Conservation (phyloP, 2,113 vertebrate species). For the Syngnathus scovelli region DNA sequence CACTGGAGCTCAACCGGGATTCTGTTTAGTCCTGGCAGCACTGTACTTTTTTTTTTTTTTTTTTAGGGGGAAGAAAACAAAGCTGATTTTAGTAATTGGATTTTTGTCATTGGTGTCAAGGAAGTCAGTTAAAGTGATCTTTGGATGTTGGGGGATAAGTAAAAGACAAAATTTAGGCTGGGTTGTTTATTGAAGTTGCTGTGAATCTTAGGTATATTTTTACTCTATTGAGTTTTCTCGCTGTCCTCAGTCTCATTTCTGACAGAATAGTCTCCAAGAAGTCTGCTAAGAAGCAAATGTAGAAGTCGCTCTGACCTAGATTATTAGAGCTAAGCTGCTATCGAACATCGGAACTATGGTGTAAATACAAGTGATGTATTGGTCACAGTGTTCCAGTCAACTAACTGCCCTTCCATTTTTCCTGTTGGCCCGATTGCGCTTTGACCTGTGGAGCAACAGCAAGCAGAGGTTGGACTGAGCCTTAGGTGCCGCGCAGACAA, state of each 20-base stretch:
- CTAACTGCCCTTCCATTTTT: conserved; percentile 36
- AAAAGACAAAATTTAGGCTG: no score
- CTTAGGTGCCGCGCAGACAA: conserved; percentile 52
- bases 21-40: conserved; percentile 18
- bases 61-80: conserved; percentile 18
- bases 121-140: neutral
- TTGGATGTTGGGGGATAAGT: no score
- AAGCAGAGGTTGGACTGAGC: conserved; percentile 42
- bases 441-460: conserved; percentile 34
- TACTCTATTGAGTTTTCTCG: neutral
- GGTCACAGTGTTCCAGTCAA: conserved; percentile 23
- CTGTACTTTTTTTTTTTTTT: conserved; percentile 1
- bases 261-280: neutral
- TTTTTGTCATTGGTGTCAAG: neutral
- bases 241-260: neutral
- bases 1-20: conserved; percentile 46
- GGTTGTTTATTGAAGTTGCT: no score
- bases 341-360: neutral
- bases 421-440: conserved; percentile 36
- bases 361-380: neutral
- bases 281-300: no score
- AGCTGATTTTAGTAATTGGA: conserved; percentile 8
- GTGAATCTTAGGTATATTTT: no score
- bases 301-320: neutral
- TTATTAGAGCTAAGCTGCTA: neutral